Evolutionary conservation across 92 coral and sea anemone species (phyloP).

Genomic region (Anthopleura xanthogrammica): DNA sequence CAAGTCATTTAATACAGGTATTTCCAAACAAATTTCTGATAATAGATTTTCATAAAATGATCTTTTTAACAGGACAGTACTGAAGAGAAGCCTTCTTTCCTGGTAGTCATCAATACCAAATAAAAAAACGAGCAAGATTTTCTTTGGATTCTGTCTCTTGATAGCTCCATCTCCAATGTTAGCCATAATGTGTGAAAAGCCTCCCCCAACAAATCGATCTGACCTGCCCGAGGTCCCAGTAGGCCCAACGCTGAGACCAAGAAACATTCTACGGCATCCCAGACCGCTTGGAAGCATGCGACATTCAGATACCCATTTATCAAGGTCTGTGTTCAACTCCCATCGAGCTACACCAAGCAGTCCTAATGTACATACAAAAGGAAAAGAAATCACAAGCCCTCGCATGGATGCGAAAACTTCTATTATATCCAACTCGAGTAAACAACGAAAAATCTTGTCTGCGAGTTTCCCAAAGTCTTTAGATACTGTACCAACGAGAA

Average conservation of each 20-base stretch:
- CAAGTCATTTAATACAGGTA: no score
- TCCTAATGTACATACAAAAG: constrained; percentile 5
- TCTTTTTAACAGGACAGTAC: no score
- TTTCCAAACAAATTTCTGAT: no score
- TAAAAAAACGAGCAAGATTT: no score
- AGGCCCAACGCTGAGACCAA: constrained; percentile 21
- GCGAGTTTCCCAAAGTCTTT: constrained; percentile 25
- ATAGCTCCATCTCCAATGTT: neutral
- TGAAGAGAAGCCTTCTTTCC: no score
- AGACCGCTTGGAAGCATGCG: neutral
- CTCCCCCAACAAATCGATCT: constrained; percentile 11
- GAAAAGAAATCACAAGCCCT: constrained; percentile 14
- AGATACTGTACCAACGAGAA: constrained; percentile 8
- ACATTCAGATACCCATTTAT: constrained; percentile 7
- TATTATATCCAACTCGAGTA: neutral
- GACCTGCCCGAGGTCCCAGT: constrained; percentile 21
- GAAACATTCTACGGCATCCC: constrained; percentile 1
- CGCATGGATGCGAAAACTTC: constrained; percentile 11
- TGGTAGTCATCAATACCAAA: neutral
- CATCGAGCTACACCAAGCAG: neutral
- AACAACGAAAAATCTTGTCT: constrained; percentile 20
- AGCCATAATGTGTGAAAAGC: constrained; percentile 24
- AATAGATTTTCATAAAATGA: no score
- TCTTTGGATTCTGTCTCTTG: neutral
- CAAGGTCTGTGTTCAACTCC: neutral